These are phyloP conservation scores for Halocynthia aurantium DNA, from an alignment of 23 tunicate genomes.

Conservation along the genomic window DNA sequence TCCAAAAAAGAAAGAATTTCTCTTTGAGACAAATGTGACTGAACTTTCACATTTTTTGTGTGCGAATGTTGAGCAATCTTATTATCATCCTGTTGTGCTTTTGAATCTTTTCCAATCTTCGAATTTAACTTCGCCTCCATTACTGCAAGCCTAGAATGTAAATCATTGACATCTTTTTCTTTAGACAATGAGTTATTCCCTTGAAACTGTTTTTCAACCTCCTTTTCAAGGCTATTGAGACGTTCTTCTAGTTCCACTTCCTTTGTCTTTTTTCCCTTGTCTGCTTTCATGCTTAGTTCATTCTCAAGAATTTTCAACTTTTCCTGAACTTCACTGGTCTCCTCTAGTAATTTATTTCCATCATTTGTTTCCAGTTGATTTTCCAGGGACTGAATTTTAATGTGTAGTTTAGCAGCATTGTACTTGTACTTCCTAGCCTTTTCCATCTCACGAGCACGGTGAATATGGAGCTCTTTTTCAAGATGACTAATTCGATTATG, in stretches of 20 bases:
- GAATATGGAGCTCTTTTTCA: constrained; percentile 7
- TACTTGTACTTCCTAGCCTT: constrained; percentile 12
- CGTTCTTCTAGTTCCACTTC: constrained; percentile 15
- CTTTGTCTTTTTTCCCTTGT: background rate
- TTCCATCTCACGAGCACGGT: background rate
- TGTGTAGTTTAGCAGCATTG: constrained; percentile 36
- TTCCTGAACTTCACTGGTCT: constrained; percentile 7
- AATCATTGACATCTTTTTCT: background rate
- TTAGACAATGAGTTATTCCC: background rate
- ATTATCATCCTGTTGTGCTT: too few relatives aligned
- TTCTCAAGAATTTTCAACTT: constrained; percentile 13
- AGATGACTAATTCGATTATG: constrained; percentile 1
- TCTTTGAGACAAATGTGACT: too few relatives aligned
- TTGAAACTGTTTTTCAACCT: background rate
- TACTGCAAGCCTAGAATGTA: constrained; percentile 2
- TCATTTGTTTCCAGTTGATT: constrained; percentile 16
- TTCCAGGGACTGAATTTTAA: constrained; percentile 32
- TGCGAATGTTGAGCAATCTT: too few relatives aligned
- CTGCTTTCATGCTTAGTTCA: background rate
- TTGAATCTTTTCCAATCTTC: background rate
- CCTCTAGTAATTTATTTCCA: constrained; percentile 15
- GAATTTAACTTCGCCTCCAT: constrained; percentile 11
- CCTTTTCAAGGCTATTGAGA: background rate
- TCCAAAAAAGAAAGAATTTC: too few relatives aligned
- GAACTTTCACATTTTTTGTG: too few relatives aligned